These are phyloP conservation scores for Phalacrocorax aristotelis DNA, from an alignment of 2,113 vertebrate genomes.

Conservation along the genomic window DNA sequence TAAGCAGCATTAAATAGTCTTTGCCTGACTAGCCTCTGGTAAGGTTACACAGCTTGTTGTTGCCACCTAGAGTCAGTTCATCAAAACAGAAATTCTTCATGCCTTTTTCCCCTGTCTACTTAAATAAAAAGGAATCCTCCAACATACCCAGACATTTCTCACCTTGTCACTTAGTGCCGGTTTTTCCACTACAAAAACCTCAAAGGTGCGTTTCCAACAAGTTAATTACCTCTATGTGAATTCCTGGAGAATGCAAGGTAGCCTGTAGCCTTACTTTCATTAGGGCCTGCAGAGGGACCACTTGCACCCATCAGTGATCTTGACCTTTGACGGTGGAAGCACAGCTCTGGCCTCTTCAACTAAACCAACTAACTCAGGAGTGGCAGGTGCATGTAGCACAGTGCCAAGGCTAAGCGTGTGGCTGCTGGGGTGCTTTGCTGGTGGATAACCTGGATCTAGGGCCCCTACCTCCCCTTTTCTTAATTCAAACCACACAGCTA, in stretches of 20 bases:
- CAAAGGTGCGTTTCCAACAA: neutral
- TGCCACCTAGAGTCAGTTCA: conserved; percentile 72
- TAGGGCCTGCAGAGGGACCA: neutral
- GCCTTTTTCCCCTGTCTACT: neutral
- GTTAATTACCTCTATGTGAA: rapidly evolving
- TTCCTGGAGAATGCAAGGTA: neutral
- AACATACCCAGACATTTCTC: neutral
- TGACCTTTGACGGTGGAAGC: neutral
- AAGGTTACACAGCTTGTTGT: conserved; percentile 1
- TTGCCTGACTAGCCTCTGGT: neutral
- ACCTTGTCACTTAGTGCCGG: rapidly evolving
- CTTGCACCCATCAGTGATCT: neutral
- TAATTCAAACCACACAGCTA: neutral
- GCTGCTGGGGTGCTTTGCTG: neutral
- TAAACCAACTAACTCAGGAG: neutral
- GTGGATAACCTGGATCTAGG: neutral
- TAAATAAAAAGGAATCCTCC: neutral
- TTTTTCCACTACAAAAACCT: neutral
- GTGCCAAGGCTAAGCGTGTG: neutral
- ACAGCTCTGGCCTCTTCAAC: neutral
- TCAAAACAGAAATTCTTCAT: neutral
- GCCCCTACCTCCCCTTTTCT: neutral
- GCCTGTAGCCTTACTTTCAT: neutral
- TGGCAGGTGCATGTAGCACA: rapidly evolving
- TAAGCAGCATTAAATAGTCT: neutral